phyloP scores from a whole-genome alignment of 1,140 invertebrate species.

The Ceratina japonica region DNA sequence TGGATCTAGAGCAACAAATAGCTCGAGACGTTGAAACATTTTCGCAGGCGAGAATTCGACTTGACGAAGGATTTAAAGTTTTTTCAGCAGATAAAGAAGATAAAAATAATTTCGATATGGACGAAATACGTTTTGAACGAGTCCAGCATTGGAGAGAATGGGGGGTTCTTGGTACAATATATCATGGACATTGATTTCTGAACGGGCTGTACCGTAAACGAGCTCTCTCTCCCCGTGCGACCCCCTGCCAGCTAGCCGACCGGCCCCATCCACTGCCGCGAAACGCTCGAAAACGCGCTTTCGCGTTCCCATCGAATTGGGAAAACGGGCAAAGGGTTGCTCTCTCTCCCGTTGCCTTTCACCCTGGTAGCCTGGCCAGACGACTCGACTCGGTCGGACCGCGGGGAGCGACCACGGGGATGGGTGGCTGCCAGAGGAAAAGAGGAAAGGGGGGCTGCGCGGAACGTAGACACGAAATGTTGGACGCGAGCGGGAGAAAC shows the following conservation, averaged over 20 bases:
- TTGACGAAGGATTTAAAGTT: too few relatives aligned
- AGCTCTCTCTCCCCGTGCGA: constrained; percentile 24
- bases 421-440: background rate
- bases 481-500: constrained; percentile 42
- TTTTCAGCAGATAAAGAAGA: background rate
- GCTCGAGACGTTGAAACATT: too few relatives aligned
- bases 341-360: constrained; percentile 45
- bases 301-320: constrained; percentile 61
- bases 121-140: constrained; percentile 34
- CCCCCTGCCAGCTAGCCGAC: constrained; percentile 36
- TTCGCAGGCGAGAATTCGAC: too few relatives aligned
- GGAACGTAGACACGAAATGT: constrained; percentile 15
- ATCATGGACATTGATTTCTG: constrained; percentile 53
- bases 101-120: background rate
- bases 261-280: constrained; percentile 50
- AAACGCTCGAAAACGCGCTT: constrained; percentile 59
- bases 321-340: constrained; percentile 58
- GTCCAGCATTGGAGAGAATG: constrained; percentile 25
- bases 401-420: background rate
- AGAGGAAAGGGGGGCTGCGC: background rate
- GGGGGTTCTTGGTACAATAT: constrained; percentile 29
- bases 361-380: constrained; percentile 44
- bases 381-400: background rate
- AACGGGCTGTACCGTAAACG: constrained; percentile 54
- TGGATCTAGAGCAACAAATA: too few relatives aligned